Evolutionary conservation across 2,797 vertebrate genomes (phyloP).

Genomic region (Scleropages formosus): DNA sequence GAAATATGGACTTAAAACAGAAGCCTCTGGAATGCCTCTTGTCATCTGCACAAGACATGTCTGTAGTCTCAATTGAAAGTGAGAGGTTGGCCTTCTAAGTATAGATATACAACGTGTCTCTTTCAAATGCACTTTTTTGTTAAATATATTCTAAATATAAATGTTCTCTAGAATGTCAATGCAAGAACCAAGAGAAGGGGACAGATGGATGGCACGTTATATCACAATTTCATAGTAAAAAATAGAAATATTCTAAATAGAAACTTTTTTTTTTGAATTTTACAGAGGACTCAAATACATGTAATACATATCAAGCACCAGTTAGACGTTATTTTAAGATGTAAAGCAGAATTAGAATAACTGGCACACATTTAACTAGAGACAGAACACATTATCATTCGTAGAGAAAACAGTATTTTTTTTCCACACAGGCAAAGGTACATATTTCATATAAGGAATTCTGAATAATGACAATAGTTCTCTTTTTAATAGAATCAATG

Average conservation of each 20-base stretch:
- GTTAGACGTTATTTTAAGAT: conserved; percentile 17
- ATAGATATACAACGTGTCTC: background rate
- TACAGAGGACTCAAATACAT: conserved; percentile 19
- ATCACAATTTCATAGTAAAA: background rate
- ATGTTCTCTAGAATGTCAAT: no score
- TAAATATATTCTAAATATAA: background rate
- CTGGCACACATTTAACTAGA: conserved; percentile 15
- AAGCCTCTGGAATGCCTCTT: no score
- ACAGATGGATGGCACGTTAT: background rate
- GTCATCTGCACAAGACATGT: background rate
- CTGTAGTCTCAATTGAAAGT: background rate
- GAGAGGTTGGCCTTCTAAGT: background rate
- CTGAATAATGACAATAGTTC: conserved; percentile 22
- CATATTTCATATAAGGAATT: conserved; percentile 23
- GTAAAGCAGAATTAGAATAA: conserved; percentile 17
- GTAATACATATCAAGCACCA: conserved; percentile 14
- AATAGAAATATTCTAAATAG: conserved; percentile 24
- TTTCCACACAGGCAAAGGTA: conserved; percentile 11
- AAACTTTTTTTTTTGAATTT: conserved; percentile 12
- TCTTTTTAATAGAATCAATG: conserved; percentile 1
- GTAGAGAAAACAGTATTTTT: conserved; percentile 16
- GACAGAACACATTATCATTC: conserved; percentile 21
- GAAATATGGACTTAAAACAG: no score
- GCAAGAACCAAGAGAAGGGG: background rate
- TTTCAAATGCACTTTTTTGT: no score